phyloP scores from a whole-genome alignment of 2,797 vertebrate species.

The Gambusia yucatana region DNA sequence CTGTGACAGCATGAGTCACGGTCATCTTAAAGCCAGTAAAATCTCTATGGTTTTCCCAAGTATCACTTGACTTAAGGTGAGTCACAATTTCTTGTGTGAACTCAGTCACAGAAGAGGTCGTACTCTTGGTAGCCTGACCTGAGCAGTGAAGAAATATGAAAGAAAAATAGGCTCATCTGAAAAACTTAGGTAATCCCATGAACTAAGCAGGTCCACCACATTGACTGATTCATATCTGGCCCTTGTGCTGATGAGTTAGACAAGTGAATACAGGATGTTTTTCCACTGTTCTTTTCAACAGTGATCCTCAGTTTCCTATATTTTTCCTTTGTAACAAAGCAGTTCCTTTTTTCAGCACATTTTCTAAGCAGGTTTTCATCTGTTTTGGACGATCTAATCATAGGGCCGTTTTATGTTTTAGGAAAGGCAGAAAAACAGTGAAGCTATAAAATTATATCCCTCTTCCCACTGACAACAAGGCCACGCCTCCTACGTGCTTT shows the following conservation, averaged over 20 bases:
- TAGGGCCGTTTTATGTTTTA: background rate
- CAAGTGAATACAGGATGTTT: background rate
- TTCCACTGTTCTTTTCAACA: background rate
- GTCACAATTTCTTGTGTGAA: conserved; percentile 4
- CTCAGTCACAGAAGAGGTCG: background rate
- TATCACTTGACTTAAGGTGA: conserved; percentile 9
- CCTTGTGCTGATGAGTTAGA: background rate
- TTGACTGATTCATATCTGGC: background rate
- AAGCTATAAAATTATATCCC: background rate
- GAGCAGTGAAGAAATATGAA: background rate
- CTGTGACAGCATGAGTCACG: background rate
- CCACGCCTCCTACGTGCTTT: background rate
- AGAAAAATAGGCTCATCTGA: background rate
- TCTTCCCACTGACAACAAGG: background rate
- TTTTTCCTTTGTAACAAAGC: background rate
- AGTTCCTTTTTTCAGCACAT: background rate
- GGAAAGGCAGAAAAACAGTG: background rate
- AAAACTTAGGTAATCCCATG: background rate
- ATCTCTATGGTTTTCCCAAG: background rate
- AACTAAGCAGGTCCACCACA: background rate
- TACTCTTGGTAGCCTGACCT: background rate
- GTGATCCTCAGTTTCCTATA: background rate
- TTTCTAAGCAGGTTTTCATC: background rate
- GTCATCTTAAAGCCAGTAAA: background rate
- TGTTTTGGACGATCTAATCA: background rate